These are phyloP conservation scores for Gallinago media DNA, from an alignment of 2,113 vertebrate species.

Conservation along the genomic window DNA sequence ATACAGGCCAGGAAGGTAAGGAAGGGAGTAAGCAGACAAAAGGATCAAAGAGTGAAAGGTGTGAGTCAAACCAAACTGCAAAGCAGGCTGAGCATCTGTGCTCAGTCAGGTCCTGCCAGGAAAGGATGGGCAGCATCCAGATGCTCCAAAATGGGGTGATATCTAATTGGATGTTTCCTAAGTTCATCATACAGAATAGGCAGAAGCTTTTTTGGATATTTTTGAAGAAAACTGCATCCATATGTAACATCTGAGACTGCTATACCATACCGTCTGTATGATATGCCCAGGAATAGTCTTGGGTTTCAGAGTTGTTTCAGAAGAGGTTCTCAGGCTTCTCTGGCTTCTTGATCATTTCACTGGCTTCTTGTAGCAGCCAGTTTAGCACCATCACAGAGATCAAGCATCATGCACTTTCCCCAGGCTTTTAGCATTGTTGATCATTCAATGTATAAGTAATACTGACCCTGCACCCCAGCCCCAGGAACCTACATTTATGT, in stretches of 20 bases:
- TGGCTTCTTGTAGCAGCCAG: background rate
- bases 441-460: background rate
- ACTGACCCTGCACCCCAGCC: background rate
- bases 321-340: background rate
- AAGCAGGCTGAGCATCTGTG: background rate
- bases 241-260: background rate
- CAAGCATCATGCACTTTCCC: background rate
- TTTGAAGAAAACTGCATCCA: background rate
- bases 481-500: background rate
- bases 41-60: background rate
- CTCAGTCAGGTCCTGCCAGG: background rate
- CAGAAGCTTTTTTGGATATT: background rate
- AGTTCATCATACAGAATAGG: background rate
- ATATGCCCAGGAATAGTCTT: background rate
- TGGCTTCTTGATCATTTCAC: background rate
- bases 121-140: background rate
- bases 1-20: background rate
- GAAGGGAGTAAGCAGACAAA: background rate
- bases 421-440: background rate
- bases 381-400: background rate
- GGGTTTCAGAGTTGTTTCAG: background rate
- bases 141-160: background rate
- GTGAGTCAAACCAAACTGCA: accelerated
- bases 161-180: background rate
- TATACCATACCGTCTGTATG: background rate